Conservation (phyloP, 1,140 invertebrate genomes). For the Drosophila elegans region DNA sequence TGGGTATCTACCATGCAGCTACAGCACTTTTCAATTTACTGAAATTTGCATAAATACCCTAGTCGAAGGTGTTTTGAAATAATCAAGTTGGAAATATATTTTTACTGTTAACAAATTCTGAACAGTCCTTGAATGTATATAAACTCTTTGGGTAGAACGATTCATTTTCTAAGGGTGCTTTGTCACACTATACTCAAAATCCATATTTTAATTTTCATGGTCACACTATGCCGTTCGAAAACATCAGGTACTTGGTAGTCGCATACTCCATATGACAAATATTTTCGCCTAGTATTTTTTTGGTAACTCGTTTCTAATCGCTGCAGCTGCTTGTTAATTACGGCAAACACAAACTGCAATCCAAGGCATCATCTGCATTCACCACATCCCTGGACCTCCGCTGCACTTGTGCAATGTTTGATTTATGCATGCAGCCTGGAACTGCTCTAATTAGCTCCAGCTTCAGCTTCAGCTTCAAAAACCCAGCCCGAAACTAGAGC, state of each 20-base stretch:
- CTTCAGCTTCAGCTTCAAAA: slow-evolving; percentile 9
- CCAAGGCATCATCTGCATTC: slow-evolving; percentile 25
- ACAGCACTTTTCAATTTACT: slow-evolving; percentile 15
- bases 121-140: too few species aligned
- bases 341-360: slow-evolving; percentile 68
- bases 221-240: not conserved
- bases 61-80: not conserved
- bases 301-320: slow-evolving; percentile 70
- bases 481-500: slow-evolving; percentile 26
- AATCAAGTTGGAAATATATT: too few species aligned
- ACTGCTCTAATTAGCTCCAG: slow-evolving; percentile 71
- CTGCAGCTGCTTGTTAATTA: slow-evolving; percentile 72
- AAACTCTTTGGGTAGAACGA: not conserved
- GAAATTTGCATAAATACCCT: slow-evolving; percentile 31
- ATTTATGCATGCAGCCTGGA: slow-evolving; percentile 59
- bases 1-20: slow-evolving; percentile 23
- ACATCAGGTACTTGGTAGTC: slow-evolving; percentile 10
- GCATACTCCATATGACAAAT: not conserved
- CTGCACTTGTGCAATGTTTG: slow-evolving; percentile 71
- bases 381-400: slow-evolving; percentile 7
- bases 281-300: slow-evolving; percentile 32
- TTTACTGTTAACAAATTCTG: too few species aligned
- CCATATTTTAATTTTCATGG: not conserved
- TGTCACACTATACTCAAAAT: too few species aligned
- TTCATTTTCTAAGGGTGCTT: not conserved